These are phyloP conservation scores for Ditula angustiorana DNA, from an alignment of 2,888 invertebrate genomes.

Conservation along the genomic window DNA sequence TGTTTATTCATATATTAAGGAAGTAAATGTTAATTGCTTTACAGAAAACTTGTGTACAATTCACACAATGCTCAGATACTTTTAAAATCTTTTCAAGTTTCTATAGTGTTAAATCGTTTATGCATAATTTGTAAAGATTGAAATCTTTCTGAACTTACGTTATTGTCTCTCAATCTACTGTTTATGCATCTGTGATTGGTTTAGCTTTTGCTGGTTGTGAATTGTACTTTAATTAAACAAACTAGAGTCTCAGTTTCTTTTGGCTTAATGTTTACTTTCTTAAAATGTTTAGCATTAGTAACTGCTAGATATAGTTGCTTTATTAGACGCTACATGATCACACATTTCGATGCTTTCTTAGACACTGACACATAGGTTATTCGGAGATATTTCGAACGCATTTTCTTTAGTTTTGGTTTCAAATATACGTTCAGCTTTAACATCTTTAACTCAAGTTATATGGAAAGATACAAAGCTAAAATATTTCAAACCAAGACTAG, in stretches of 20 bases:
- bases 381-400: background rate
- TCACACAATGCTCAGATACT: too few species aligned
- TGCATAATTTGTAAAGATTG: too few species aligned
- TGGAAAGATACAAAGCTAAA: background rate
- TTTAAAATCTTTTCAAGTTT: too few species aligned
- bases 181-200: too few species aligned
- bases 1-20: conserved; percentile 11
- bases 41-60: background rate
- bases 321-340: conserved; percentile 73
- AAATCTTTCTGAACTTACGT: too few species aligned
- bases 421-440: background rate
- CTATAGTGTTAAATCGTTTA: too few species aligned
- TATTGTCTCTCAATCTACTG: too few species aligned
- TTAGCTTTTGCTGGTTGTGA: background rate
- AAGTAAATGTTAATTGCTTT: conserved; percentile 31
- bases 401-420: background rate
- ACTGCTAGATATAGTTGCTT: conserved; percentile 58
- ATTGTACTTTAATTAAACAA: background rate
- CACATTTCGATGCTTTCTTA: conserved; percentile 71
- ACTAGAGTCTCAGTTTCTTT: conserved; percentile 6
- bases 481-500: background rate
- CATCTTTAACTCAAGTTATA: background rate
- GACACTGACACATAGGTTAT: conserved; percentile 49
- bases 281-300: conserved; percentile 11
- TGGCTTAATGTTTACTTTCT: conserved; percentile 20